Percentiles rank a stretch among this genome's conserved stretches.
phyloP scores from a whole-genome alignment of 2,888 invertebrate species.

The Julus scandinavius region DNA sequence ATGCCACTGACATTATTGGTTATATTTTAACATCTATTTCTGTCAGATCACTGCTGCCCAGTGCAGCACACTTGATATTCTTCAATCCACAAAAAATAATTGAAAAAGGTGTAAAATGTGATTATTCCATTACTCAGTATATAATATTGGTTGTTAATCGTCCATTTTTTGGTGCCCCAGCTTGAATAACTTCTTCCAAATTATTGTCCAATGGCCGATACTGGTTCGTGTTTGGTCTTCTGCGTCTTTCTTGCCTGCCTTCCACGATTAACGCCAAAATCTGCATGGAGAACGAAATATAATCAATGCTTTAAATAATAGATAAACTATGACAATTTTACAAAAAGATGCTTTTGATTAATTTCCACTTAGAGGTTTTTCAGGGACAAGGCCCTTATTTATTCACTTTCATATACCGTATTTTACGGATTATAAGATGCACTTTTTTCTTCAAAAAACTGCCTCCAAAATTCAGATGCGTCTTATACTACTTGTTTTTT shows the following conservation, averaged over 20 bases:
- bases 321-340: too few relatives aligned
- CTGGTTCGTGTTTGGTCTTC: slow-evolving; percentile 56
- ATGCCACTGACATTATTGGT: background rate
- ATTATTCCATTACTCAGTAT: slow-evolving; percentile 29
- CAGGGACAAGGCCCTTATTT: too few relatives aligned
- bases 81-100: background rate
- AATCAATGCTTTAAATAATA: background rate
- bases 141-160: slow-evolving; percentile 47
- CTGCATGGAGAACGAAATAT: slow-evolving; percentile 48
- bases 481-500: too few relatives aligned
- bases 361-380: too few relatives aligned
- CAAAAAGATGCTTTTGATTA: too few relatives aligned
- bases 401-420: too few relatives aligned
- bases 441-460: too few relatives aligned
- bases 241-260: slow-evolving; percentile 56
- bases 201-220: slow-evolving; percentile 57
- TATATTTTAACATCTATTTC: background rate
- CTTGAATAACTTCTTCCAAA: slow-evolving; percentile 57
- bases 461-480: too few relatives aligned
- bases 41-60: background rate
- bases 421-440: too few relatives aligned
- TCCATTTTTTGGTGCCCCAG: slow-evolving; percentile 6
- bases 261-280: slow-evolving; percentile 58
- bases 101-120: background rate
- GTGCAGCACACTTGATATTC: background rate